A percentile compares a stretch with the other conserved stretches of the same genome.
Evolutionary conservation across 2,888 invertebrate genomes (phyloP).

Genomic region (Formica aserva): DNA sequence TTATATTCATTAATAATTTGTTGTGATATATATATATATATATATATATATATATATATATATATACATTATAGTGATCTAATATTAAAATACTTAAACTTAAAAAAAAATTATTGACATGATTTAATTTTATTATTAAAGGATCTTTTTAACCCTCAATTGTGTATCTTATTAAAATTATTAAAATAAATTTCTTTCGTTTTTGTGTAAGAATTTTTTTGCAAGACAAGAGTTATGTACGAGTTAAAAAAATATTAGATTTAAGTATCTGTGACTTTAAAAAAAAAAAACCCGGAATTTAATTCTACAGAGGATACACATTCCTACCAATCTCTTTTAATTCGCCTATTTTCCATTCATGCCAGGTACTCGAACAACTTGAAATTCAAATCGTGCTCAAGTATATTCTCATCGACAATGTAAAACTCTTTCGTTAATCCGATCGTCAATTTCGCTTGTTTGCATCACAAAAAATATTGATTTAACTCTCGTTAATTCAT

Average conservation of each 20-base stretch:
- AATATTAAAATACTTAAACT: not conserved
- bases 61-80: not conserved
- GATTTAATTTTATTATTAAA: not conserved
- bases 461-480: slow-evolving; percentile 44
- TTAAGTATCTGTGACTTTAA: not conserved
- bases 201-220: not conserved
- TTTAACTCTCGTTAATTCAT: slow-evolving; percentile 19
- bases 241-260: not conserved
- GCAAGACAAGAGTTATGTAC: not conserved
- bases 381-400: slow-evolving; percentile 50
- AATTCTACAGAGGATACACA: slow-evolving; percentile 31
- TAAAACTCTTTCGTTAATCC: slow-evolving; percentile 49
- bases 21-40: not conserved
- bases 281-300: slow-evolving; percentile 26
- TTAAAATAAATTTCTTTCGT: not conserved
- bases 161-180: not conserved
- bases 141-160: not conserved
- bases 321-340: slow-evolving; percentile 48
- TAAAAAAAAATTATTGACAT: not conserved
- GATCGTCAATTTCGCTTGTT: slow-evolving; percentile 45
- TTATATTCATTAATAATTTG: too few relatives aligned
- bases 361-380: slow-evolving; percentile 38
- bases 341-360: slow-evolving; percentile 55
- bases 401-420: slow-evolving; percentile 52
- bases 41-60: not conserved